A percentile compares a stretch with the other conserved stretches of the same genome.
These are phyloP conservation scores for Oplegnathus fasciatus DNA, from an alignment of 2,113 vertebrate genomes.

Conservation along the genomic window DNA sequence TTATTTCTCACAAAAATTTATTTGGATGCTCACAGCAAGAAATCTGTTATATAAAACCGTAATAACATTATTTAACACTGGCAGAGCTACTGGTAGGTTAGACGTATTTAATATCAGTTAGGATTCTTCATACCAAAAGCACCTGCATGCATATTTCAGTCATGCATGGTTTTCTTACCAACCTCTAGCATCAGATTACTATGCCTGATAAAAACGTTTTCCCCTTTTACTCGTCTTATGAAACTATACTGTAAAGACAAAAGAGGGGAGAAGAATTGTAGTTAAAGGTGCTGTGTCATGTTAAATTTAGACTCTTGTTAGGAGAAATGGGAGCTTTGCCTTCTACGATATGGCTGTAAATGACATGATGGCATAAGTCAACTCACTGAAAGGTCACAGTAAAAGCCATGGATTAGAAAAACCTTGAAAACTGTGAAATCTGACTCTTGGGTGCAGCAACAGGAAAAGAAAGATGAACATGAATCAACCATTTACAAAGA, in stretches of 20 bases:
- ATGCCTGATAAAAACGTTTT: conserved; percentile 98
- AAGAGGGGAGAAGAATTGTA: conserved; percentile 83
- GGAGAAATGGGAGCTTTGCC: conserved; percentile 64
- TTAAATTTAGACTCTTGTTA: conserved; percentile 14
- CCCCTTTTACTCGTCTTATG: conserved; percentile 95
- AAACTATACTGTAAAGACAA: conserved; percentile 95
- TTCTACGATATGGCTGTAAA: conserved; percentile 14
- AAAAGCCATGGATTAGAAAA: conserved; percentile 10
- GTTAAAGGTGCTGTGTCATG: neutral
- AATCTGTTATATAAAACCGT: conserved; percentile 14
- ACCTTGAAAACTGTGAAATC: conserved; percentile 42
- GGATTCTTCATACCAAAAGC: conserved; percentile 56
- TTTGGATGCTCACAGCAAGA: conserved; percentile 48
- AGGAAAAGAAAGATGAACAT: conserved; percentile 37
- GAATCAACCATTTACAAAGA: conserved; percentile 11
- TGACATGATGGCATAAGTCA: conserved; percentile 16
- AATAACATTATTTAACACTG: neutral
- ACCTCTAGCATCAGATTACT: conserved; percentile 99
- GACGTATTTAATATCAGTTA: conserved; percentile 7
- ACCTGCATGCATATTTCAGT: conserved; percentile 85
- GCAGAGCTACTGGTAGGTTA: conserved; percentile 12
- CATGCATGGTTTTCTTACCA: conserved; percentile 84
- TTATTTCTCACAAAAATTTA: conserved; percentile 55
- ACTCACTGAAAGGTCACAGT: neutral
- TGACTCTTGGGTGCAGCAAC: conserved; percentile 12